Evolutionary conservation across 2,888 invertebrate genomes (phyloP), one percentile per base, ranked within the genome.

Genomic region (Atrina japonica): DNA sequence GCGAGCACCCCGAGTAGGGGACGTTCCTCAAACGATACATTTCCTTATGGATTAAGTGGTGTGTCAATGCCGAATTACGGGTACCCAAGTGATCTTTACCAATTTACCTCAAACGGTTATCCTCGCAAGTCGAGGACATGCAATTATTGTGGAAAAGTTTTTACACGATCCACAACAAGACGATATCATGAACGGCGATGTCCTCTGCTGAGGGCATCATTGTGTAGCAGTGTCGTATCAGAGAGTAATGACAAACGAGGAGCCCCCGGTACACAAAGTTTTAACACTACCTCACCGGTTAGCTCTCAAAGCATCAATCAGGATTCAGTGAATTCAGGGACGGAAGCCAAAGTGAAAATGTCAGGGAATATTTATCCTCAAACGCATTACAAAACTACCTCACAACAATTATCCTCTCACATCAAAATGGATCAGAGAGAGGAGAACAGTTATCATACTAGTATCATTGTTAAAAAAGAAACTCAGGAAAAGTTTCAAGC

Each of bases 151-250:
- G 78, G 83, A 58, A 87, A 86, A 69, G 83, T 86, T 9, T 87
- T 87, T 67, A 87, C 87, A 3, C 79, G 87, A n/a, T 87, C 87
- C 16, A 87, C 87, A 29, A 87, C 87, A 1, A 74, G 87, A 45
- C 82, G 87, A 7, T 87, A 87, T 71, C 87, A 87, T 61, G 87
- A 87, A 70, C 83, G 84, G 53, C 82, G 87, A 16, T 87, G 87
- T 69, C 87, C 87, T n/a, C 71, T 85, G 27, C 73, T 85, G 27
- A 75, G 86, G n/a, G 83, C 83, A 41, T 83, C 86, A 49, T 83
- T 83, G 5, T 84, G 83, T 53, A 84, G 84, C 41, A 78, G 84
- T 53, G 77, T 83, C 67, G 77, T 76, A 49, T 76, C 81, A 27
- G 79, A 79, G 43, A 70, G 69, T 27, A 80, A 77, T 72, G 56